Evolutionary conservation across 2,113 vertebrate genomes (phyloP), one percentile per base, ranked within the genome.

Genomic region (Tapirus terrestris): DNA sequence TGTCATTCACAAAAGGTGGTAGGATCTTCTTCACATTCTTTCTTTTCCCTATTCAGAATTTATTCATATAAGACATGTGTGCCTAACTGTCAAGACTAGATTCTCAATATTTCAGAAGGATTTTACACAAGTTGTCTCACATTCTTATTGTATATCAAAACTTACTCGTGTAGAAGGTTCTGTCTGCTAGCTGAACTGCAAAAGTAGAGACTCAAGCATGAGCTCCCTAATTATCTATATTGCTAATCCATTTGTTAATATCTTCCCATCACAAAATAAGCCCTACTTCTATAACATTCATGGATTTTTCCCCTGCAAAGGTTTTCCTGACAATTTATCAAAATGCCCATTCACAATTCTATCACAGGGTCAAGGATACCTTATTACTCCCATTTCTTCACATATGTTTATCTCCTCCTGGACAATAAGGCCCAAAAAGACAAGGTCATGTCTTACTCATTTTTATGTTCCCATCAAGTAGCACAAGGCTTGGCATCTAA

Each of bases 381-480:
- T 88, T 21, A 92, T 48, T 43, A 10, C 3, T 75, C 14, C 82
- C 76, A 39, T 76, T 75, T 56, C 45, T 79, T 73, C 75, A 75
- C 5, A 1, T 5, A 12, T 72, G 12, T 72, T 10, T n/a, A 51
- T 79, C 77, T 87, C 29, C n/a, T 84, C 27, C 67, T 70, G 33
- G 36, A 60, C 73, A 83, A 76, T n/a, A 91, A 96, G 33, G 6
- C 12, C 43, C 53, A 16, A 83, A 80, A 87, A 36, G 48, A 53
- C 63, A 76, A 63, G 20, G 23, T 81, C 20, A 72, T 86, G 36
- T 75, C 96, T 97, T 76, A 96, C 81, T 77, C 53, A 79, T 82
- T 45, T 81, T 72, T 84, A 43, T 67, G n/a, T 43, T n/a, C 2
- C 8, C 53, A 72, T 91, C 65, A 76, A 48, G 13, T 29, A 73